Evolutionary conservation across 1,140 invertebrate genomes (phyloP).

Genomic region (Drosophila bocqueti): DNA sequence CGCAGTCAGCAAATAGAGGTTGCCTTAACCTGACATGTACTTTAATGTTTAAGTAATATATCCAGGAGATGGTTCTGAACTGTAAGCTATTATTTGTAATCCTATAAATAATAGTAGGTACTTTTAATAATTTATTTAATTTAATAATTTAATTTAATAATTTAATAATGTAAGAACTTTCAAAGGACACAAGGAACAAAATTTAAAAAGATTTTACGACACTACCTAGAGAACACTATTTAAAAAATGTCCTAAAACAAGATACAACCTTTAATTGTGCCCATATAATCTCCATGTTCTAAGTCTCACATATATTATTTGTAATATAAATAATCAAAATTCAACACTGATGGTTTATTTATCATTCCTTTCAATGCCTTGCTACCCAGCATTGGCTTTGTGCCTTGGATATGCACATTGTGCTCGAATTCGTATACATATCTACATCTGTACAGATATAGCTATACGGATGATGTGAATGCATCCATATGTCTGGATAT

Average conservation of each 20-base stretch:
- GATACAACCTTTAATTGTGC: background rate
- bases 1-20: background rate
- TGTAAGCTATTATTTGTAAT: background rate
- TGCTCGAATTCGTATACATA: background rate
- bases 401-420: background rate
- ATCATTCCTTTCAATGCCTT: conserved; percentile 1
- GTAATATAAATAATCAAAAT: background rate
- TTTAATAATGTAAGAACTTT: too few species aligned
- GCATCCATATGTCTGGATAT: conserved; percentile 14
- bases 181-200: background rate
- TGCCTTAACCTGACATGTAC: background rate
- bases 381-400: conserved; percentile 1
- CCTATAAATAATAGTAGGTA: background rate
- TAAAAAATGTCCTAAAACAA: background rate
- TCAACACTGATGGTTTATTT: background rate
- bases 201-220: background rate
- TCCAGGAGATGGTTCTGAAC: background rate
- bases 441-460: conserved; percentile 2
- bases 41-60: background rate
- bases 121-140: background rate
- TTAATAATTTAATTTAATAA: too few species aligned
- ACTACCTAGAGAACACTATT: background rate
- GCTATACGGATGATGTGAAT: conserved; percentile 7
- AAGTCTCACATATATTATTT: background rate
- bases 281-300: background rate